phyloP scores from a whole-genome alignment of 2,113 vertebrate species.

The Carlito syrichta region DNA sequence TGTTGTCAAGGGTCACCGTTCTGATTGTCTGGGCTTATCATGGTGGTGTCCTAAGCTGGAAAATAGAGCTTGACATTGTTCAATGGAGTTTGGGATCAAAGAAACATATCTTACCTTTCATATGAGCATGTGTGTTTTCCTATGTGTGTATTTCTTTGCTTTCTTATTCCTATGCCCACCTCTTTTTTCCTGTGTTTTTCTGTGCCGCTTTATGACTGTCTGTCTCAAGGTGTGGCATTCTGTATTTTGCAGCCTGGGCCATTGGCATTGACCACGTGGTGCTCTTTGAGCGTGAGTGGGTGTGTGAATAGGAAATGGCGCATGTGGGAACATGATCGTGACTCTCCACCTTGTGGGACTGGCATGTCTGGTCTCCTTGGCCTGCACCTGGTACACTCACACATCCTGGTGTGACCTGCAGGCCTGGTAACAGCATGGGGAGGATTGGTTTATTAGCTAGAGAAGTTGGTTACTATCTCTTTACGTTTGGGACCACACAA shows the following conservation, averaged over 20 bases:
- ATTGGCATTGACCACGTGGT: neutral
- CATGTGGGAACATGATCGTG: neutral
- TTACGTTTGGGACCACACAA: neutral
- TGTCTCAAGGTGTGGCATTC: neutral
- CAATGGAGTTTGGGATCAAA: neutral
- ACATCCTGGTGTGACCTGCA: neutral
- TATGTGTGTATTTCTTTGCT: neutral
- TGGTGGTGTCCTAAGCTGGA: neutral
- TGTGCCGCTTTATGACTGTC: neutral
- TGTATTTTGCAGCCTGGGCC: neutral
- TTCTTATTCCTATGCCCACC: neutral
- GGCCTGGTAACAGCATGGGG: neutral
- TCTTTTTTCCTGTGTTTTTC: neutral
- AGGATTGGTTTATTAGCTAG: neutral
- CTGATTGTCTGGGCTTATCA: neutral
- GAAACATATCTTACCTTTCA: neutral
- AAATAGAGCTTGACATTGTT: neutral
- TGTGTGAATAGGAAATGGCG: neutral
- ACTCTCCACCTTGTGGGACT: neutral
- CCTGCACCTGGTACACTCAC: neutral
- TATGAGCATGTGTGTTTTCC: neutral
- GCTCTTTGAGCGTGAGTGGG: neutral
- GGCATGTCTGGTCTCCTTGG: neutral
- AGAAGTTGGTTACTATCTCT: neutral
- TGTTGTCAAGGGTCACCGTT: neutral